A percentile compares a stretch with the other conserved stretches of the same genome.
Conservation (phyloP, 2,888 invertebrate genomes). For the Ophion ellenae region DNA sequence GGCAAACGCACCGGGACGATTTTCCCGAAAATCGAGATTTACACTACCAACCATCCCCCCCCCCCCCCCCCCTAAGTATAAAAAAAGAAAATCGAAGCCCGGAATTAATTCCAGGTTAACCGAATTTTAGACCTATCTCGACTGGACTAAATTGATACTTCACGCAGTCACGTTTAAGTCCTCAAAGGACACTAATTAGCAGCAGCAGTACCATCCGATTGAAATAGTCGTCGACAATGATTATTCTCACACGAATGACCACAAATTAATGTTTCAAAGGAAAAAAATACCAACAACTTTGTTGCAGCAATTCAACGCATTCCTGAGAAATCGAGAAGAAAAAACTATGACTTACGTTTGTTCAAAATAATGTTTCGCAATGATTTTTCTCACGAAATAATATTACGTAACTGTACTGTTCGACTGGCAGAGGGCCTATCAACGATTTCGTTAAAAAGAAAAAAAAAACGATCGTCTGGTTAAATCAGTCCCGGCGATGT, state of each 20-base stretch:
- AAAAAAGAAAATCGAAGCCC: too few relatives aligned
- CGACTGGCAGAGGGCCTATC: background rate
- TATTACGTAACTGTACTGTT: background rate
- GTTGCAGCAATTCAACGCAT: background rate
- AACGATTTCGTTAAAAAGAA: background rate
- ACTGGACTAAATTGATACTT: too few relatives aligned
- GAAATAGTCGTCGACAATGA: conserved; percentile 1
- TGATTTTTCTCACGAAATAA: background rate
- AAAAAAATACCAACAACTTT: background rate
- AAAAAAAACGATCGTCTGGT: background rate
- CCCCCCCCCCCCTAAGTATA: too few relatives aligned
- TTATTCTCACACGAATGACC: background rate
- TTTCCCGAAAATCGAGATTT: too few relatives aligned
- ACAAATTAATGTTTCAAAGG: background rate
- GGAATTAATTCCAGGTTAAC: too few relatives aligned
- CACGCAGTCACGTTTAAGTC: too few relatives aligned
- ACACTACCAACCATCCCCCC: too few relatives aligned
- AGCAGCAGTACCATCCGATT: background rate
- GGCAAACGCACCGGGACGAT: too few relatives aligned
- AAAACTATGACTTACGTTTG: background rate
- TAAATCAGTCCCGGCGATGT: too few relatives aligned
- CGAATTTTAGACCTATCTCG: too few relatives aligned
- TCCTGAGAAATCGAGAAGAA: background rate
- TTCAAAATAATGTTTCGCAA: background rate
- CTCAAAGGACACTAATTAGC: background rate